Evolutionary conservation across 2,888 invertebrate genomes (phyloP).

Genomic region (Agrenia bidenticulata): DNA sequence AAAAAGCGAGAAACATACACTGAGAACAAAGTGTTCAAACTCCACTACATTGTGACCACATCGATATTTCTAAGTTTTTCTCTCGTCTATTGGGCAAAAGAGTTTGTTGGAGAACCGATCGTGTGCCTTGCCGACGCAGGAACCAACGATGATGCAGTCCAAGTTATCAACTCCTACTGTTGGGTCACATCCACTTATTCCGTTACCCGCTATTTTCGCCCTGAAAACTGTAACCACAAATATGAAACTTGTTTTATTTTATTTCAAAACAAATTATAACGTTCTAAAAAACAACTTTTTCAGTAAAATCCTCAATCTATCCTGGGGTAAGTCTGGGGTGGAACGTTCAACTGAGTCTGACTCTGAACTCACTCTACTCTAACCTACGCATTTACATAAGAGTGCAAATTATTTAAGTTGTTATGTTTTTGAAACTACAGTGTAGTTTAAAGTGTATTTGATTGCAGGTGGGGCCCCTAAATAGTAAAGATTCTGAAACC

Average conservation of each 20-base stretch:
- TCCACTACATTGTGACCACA: constrained; percentile 29
- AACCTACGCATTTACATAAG: no score
- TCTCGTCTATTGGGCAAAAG: constrained; percentile 20
- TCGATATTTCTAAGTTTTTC: constrained; percentile 26
- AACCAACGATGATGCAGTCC: constrained; percentile 19
- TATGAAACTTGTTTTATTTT: no score
- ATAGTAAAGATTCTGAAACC: neutral
- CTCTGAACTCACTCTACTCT: no score
- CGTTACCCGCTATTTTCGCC: constrained; percentile 22
- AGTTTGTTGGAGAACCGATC: constrained; percentile 27
- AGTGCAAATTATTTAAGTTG: no score
- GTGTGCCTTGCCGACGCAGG: constrained; percentile 16
- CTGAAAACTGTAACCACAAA: neutral
- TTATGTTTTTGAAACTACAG: no score
- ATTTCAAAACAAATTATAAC: neutral
- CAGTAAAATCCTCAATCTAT: neutral
- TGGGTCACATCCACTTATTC: constrained; percentile 34
- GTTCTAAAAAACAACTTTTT: neutral
- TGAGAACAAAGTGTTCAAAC: constrained; percentile 30
- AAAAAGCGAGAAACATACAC: constrained; percentile 9
- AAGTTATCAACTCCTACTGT: constrained; percentile 24
- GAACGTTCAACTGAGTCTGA: no score
- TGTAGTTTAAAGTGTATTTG: no score
- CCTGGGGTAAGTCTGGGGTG: constrained; percentile 6
- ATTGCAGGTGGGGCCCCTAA: no score